Base-by-base conservation (phyloP, 2,113 vertebrate genomes). In the Tragelaphus scriptus region DNA sequence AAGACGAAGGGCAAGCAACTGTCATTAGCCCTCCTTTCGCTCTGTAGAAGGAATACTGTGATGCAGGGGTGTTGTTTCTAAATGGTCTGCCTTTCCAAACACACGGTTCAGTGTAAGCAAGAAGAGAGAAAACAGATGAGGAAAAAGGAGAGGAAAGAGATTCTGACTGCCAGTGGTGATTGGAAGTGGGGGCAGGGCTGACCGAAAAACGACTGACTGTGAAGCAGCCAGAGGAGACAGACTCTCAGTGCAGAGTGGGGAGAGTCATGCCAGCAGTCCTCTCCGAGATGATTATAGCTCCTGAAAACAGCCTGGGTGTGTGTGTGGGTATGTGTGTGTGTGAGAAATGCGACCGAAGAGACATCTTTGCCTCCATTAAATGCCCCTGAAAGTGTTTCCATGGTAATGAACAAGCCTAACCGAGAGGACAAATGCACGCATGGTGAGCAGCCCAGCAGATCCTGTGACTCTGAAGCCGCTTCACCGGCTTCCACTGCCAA, bases 381-480 rank as follows among this genome's bases (percentile, higher is more conserved):
- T 61, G 75, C 49, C 85, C 93, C 84, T 85, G 77, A 75, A 94
- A 56, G 90, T 36, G 9, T 96, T 91, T 92, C 96, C 75, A 44
- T 94, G 95, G 94, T 85, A 44, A 97, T 94, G 47, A 88, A 53
- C 53, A 28, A 87, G 81, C 26, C 28, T 49, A 65, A 15, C 53
- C 47, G n/a, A 44, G n/a, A 32, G 14, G 53, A 63, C 26, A 7
- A 23, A 32, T 3, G n/a, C 81, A 49, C 25, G 61, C 44, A 17
- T 25, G 5, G 36, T 1, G 30, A 58, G 36, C 53, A 58, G 71
- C 56, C 44, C 30, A 2, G 17, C 90, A 47, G 80, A 16, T 7
- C 68, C 49, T 68, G 11, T 19, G 94, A 23, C 14, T 55, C 19
- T 0, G 17, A 36, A 95, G 65, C 77, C 49, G 13, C 58, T 58